Base-by-base conservation (phyloP, 2,113 vertebrate genomes). In the Grammomys dolichurus region DNA sequence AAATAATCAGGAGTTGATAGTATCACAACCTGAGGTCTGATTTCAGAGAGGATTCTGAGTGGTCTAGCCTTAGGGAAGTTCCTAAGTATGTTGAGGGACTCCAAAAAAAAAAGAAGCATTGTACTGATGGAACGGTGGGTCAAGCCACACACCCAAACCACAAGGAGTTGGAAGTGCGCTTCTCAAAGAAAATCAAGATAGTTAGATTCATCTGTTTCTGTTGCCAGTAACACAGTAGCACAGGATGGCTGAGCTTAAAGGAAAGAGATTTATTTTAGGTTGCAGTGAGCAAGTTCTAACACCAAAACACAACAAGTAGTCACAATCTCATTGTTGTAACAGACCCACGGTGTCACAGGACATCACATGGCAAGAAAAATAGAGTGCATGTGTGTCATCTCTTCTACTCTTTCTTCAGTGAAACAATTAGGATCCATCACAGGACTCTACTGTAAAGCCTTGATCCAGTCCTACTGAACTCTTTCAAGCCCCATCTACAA, bases 1-100 rank as follows among this genome's bases (percentile, higher is more conserved):
- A 93, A 60, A 93, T 96, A 93, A 97, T 93, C 94, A 96, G 24
- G 56, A 19, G 48, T 75, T 90, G 80, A 67, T 63, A 65, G 17
- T 82, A 69, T 91, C 85, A 93, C 12, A 94, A 72, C 43, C 60
- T 77, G 73, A 94, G 76, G 40, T 73, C 73, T 77, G 40, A 26
- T 82, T 82, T 90, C 56, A 90, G 19, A 54, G 28, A 95, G 19
- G 65, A 7, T 58, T 94, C 58, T 60, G 63, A 70, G 11, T 60
- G 24, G 20, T 48, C 81, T 78, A 40, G 48, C 9, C 1, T 60
- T 46, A 88, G 16, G 40, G 51, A 91, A 85, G 89, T 43, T 40
- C 13, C 33, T 67, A 60, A 1, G 5, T 70, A 12, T 91, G 28
- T 67, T 76, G 28, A 75, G 19, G 7, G 26, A 33, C 87, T 26